Evolutionary conservation across 2,888 invertebrate genomes (phyloP), one percentile per base, ranked within the genome.

Genomic region (Euclidia mi): DNA sequence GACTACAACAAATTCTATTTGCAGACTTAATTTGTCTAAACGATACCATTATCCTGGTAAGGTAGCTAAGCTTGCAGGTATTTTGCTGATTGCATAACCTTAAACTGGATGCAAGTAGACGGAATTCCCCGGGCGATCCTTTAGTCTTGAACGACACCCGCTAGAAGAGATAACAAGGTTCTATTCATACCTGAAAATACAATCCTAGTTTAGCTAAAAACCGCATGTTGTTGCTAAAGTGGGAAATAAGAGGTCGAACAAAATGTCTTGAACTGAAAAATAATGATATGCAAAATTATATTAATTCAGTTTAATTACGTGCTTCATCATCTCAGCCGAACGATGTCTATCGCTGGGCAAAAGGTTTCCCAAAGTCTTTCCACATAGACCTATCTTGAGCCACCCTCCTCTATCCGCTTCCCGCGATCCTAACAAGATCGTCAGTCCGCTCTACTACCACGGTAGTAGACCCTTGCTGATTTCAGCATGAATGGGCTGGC

Each of bases 141-240:
- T 20, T 20, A 20, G 37, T n/a, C 18, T 40, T 40, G 12, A n/a
- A 37, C 18, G 37, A 40, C 40, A 40, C 40, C n/a, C 3, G n/a
- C 10, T 15, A 15, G 20, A 6, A 40, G 20, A 40, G 20, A 40
- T 40, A 40, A 12, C 14, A 11, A 34, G 12, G 25, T 11, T 40
- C 18, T 17, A 37, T 40, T 20, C 40, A 20, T 25, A 40, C 20
- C 40, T 20, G 18, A 15, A 18, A 38, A 38, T 15, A 35, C 11
- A 32, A 32, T 11, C 11, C 32, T 32, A 32, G 32, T 15, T 35
- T 15, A 35, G 15, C 15, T 35, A 35, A 35, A 35, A 15, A 35
- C 15, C 14, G 10, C 15, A 25, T 35, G 14, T 15, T 35, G 15
- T 10, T 15, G 35, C 7, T 15, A 35, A 9, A 35, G 6, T 14